phyloP scores from a whole-genome alignment of 2,113 vertebrate species.

The Castor canadensis region DNA sequence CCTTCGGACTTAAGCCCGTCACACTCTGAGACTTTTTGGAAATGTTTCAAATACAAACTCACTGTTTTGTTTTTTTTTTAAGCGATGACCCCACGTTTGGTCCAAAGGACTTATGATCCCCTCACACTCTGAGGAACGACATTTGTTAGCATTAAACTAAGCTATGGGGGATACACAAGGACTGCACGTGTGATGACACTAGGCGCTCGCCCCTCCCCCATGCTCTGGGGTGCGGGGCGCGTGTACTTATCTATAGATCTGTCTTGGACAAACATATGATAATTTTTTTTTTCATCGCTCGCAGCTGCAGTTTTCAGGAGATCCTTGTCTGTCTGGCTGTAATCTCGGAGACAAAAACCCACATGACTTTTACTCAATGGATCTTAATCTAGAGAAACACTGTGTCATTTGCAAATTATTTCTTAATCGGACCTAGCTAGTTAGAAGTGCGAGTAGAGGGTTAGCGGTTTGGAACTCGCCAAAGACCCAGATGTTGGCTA shows the following conservation, averaged over 20 bases:
- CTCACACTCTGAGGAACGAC: background rate
- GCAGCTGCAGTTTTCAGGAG: slow-evolving; percentile 32
- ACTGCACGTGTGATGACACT: background rate
- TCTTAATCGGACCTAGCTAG: slow-evolving; percentile 41
- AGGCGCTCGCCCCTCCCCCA: background rate
- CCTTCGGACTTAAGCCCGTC: background rate
- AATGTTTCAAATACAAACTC: background rate
- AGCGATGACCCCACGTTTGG: background rate
- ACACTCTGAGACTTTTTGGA: background rate
- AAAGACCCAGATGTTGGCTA: background rate
- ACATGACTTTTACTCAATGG: slow-evolving; percentile 29
- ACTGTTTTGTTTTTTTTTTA: background rate
- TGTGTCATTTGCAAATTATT: slow-evolving; percentile 46
- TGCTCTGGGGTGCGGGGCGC: background rate
- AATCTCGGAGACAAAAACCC: slow-evolving; percentile 32
- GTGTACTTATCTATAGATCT: background rate
- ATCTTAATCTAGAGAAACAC: slow-evolving; percentile 50
- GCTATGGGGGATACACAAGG: background rate
- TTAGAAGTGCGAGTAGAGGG: background rate
- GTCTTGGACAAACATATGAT: background rate
- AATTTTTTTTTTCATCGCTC: background rate
- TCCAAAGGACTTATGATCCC: background rate
- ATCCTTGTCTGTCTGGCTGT: slow-evolving; percentile 21
- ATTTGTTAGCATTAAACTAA: background rate
- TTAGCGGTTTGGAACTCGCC: background rate